phyloP scores from a whole-genome alignment of 64 coral and sea anemone species.

The Pachyseris speciosa region DNA sequence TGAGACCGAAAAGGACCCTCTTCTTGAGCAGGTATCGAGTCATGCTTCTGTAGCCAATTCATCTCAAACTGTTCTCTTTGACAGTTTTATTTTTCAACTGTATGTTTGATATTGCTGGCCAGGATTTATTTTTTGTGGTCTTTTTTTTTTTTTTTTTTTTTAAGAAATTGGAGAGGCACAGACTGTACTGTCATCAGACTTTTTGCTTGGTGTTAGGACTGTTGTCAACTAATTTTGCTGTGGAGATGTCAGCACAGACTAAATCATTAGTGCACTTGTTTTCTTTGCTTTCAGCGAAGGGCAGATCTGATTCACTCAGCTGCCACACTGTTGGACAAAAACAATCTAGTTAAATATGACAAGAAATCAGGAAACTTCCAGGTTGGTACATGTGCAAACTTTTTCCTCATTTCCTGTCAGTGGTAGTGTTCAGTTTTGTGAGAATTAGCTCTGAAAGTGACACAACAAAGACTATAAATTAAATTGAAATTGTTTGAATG shows the following conservation, averaged over 20 bases:
- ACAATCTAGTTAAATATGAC: conserved; percentile 98
- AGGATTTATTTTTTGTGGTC: no score
- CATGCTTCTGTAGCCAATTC: background rate
- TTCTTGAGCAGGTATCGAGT: conserved; percentile 86
- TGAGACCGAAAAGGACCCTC: conserved; percentile 89
- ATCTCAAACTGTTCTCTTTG: no score
- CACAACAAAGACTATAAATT: no score
- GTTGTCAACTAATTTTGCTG: background rate
- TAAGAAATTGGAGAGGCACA: no score
- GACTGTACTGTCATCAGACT: no score
- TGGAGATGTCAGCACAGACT: background rate
- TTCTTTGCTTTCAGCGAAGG: conserved; percentile 68
- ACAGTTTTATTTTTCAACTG: no score
- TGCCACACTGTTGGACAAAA: conserved; percentile 90
- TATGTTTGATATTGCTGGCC: no score
- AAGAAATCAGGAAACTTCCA: conserved; percentile 98
- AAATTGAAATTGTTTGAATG: no score
- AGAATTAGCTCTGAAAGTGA: no score
- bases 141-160: no score
- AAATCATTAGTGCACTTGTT: background rate
- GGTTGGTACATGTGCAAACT: conserved; percentile 17
- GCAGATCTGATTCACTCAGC: conserved; percentile 97
- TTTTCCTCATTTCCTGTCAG: background rate
- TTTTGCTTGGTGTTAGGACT: no score
- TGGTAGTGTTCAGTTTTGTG: no score